These are phyloP conservation scores for Emys orbicularis DNA, from an alignment of 2,797 vertebrate species.

Conservation along the genomic window DNA sequence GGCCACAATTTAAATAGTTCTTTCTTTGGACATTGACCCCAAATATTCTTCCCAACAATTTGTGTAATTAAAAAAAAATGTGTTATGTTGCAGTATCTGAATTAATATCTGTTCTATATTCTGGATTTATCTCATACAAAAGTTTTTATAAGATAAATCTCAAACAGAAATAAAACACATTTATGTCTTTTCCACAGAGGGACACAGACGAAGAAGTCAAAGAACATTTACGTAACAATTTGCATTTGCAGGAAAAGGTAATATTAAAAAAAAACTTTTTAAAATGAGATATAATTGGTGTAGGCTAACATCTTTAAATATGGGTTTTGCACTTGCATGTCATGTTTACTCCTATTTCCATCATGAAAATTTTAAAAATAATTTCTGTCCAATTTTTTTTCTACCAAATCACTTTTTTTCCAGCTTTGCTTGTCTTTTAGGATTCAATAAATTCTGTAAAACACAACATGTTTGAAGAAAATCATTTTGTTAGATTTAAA, in stretches of 20 bases:
- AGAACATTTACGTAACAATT: slow-evolving; percentile 93
- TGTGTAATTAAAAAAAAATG: neutral
- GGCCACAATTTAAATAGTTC: neutral
- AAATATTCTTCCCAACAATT: neutral
- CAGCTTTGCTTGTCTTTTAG: neutral
- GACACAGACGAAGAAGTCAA: slow-evolving; percentile 98
- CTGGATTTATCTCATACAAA: neutral
- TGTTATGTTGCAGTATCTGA: neutral
- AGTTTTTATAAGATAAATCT: neutral
- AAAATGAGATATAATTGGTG: neutral
- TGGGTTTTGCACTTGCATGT: neutral
- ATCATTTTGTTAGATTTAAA: neutral
- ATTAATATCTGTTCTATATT: neutral
- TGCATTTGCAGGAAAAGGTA: slow-evolving; percentile 97
- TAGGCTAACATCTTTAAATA: neutral
- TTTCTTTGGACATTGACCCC: neutral
- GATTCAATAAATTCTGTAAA: neutral
- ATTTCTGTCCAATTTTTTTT: neutral
- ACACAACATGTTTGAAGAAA: neutral
- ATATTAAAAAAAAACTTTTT: neutral
- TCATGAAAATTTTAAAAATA: neutral
- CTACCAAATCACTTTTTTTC: neutral
- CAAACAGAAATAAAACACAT: slow-evolving; percentile 33
- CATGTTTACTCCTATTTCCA: neutral
- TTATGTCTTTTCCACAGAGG: slow-evolving; percentile 83